Base-by-base conservation (phyloP, 2,888 invertebrate genomes). In the Glaucopsyche alexis region DNA sequence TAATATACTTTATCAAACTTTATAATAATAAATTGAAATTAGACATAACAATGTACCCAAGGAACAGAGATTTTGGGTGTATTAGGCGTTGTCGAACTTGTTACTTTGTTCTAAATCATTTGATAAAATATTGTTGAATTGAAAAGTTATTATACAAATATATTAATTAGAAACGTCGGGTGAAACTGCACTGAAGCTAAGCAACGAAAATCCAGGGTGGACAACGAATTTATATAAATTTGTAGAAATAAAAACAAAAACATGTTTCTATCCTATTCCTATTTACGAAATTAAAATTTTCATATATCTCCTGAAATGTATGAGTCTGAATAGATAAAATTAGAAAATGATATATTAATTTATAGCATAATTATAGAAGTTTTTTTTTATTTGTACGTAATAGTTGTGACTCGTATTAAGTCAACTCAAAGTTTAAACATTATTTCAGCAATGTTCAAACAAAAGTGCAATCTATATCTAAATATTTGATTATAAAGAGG, bases 161-260 rank as follows among this genome's bases (percentile, higher is more conserved):
- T 8, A 60, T 60, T 42, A 42, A 42, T 42, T 42, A 42, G 42
- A 42, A 29, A 7, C 6, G 42, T 16, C 9, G 55, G 19, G 19
- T 55, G 29, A 9, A 47, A 47, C 11, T 55, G 60, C 60, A 60
- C 29, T 60, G 60, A 60, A 29, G 60, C 60, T 60, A 13, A 60
- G 60, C 29, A 29, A 60, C 60, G 29, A 60, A 60, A 66, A 40
- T n/a, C 66, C 52, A 71, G 66, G 47, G 71, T 65, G 69, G 49
- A 70, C 69, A 45, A 70, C 45, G 69, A 70, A 47, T 70, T 47
- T 70, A 47, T 72, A 75, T 13, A 8, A 13, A 66, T 66, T n/a
- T 42, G 14, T 60, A 60, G 29, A 29, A 60, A 2, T 29, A 29
- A 6, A 11, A 60, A 60, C 13, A 13, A 29, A 11, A 0, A 14